A percentile compares a stretch with the other conserved stretches of the same genome.
Conservation (phyloP, 2,797 vertebrate genomes). For the Philypnodon macrostomus region DNA sequence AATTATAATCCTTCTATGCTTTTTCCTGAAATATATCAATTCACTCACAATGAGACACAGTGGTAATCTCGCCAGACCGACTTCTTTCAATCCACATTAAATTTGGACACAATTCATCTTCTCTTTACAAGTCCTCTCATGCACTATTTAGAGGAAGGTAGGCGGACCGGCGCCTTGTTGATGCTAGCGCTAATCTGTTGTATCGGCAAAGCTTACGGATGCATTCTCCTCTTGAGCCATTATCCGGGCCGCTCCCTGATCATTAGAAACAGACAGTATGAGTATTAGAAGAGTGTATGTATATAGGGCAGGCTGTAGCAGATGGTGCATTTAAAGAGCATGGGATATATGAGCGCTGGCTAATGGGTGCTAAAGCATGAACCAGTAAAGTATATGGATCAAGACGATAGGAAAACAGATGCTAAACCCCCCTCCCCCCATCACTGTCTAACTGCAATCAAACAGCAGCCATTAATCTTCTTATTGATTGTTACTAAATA, state of each 20-base stretch:
- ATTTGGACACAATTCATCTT: slow-evolving; percentile 34
- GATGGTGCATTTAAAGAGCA: slow-evolving; percentile 50
- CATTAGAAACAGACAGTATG: slow-evolving; percentile 19
- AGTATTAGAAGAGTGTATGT: slow-evolving; percentile 20
- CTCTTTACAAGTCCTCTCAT: background rate
- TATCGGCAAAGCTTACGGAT: slow-evolving; percentile 32
- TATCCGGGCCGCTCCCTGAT: slow-evolving; percentile 27
- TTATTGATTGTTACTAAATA: slow-evolving; percentile 8
- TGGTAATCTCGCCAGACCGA: slow-evolving; percentile 49
- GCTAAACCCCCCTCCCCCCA: slow-evolving; percentile 28
- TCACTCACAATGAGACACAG: slow-evolving; percentile 39
- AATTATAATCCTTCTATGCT: slow-evolving; percentile 64
- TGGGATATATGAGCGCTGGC: slow-evolving; percentile 31
- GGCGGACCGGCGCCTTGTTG: slow-evolving; percentile 10
- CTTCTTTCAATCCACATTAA: slow-evolving; percentile 29
- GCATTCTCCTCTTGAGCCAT: slow-evolving; percentile 23
- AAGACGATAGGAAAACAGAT: slow-evolving; percentile 53
- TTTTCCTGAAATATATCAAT: slow-evolving; percentile 61
- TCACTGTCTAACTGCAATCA: slow-evolving; percentile 23
- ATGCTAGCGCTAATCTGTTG: slow-evolving; percentile 29
- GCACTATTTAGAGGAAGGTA: slow-evolving; percentile 17
- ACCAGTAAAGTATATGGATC: slow-evolving; percentile 44
- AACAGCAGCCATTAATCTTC: slow-evolving; percentile 22
- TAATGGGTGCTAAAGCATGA: slow-evolving; percentile 29
- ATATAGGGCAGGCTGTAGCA: slow-evolving; percentile 39